Conservation (phyloP, 2,113 vertebrate genomes). For the Entelurus aequoreus region DNA sequence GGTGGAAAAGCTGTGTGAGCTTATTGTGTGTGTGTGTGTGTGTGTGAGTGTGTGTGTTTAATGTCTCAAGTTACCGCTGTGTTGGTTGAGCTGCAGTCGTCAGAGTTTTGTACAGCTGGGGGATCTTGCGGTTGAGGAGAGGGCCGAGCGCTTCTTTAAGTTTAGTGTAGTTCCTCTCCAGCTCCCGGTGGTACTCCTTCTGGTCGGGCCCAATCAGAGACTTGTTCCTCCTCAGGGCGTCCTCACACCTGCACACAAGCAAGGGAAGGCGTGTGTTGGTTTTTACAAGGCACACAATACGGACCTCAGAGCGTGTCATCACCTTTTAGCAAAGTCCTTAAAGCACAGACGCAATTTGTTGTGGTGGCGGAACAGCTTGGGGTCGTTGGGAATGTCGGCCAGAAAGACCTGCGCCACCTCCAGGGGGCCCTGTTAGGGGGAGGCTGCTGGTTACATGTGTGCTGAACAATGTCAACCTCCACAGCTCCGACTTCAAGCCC, state of each 20-base stretch:
- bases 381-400: slow-evolving; percentile 84
- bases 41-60: slow-evolving; percentile 26
- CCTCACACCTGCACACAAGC: slow-evolving; percentile 80
- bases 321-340: slow-evolving; percentile 91
- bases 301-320: slow-evolving; percentile 37
- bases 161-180: slow-evolving; percentile 85
- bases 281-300: slow-evolving; percentile 31
- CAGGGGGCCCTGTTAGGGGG: slow-evolving; percentile 77
- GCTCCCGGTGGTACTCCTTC: slow-evolving; percentile 84
- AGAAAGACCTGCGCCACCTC: slow-evolving; percentile 91
- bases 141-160: slow-evolving; percentile 83
- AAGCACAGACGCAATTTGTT: slow-evolving; percentile 90
- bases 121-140: slow-evolving; percentile 84
- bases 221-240: slow-evolving; percentile 86
- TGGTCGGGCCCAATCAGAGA: slow-evolving; percentile 84
- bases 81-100: slow-evolving; percentile 61
- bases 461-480: slow-evolving; percentile 41
- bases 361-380: slow-evolving; percentile 86
- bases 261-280: slow-evolving; percentile 14
- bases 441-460: slow-evolving; percentile 31
- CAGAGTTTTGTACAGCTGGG: slow-evolving; percentile 77
- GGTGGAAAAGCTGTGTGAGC: slow-evolving; percentile 41
- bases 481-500: slow-evolving; percentile 19
- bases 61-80: slow-evolving; percentile 68
- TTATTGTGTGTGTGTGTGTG: slow-evolving; percentile 43